A percentile compares a stretch with the other conserved stretches of the same genome.
These are phyloP conservation scores for Pelodiscus sinensis DNA, from an alignment of 2,113 vertebrate genomes.

Conservation along the genomic window DNA sequence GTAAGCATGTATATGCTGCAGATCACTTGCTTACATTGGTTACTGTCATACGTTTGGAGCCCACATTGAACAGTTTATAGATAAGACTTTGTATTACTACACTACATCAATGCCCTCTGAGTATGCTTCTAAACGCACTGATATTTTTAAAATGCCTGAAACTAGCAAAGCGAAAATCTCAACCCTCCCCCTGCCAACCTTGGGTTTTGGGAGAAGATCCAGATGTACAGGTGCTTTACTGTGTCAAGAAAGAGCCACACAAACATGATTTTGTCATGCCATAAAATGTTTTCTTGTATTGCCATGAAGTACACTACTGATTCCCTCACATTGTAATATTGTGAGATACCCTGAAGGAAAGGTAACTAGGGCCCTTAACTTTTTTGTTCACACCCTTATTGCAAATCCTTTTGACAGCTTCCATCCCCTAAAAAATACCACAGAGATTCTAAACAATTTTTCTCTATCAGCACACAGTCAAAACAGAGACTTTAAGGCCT, in stretches of 20 bases:
- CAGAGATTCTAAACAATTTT: slow-evolving; percentile 31
- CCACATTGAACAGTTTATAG: neutral
- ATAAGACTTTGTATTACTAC: neutral
- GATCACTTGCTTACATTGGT: neutral
- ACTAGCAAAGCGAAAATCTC: neutral
- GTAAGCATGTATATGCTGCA: fast-evolving
- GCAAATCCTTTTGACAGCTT: slow-evolving; percentile 31
- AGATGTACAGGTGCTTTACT: slow-evolving; percentile 2
- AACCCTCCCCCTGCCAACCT: neutral
- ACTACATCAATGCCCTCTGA: neutral
- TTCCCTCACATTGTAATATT: slow-evolving; percentile 23
- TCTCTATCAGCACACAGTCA: slow-evolving; percentile 56
- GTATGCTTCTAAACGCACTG: neutral
- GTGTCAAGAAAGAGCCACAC: neutral
- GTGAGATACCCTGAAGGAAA: neutral
- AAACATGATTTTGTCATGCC: neutral
- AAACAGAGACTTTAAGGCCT: slow-evolving; percentile 37
- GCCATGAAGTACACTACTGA: neutral
- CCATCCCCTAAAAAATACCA: slow-evolving; percentile 44
- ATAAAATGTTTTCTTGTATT: neutral
- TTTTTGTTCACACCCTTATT: slow-evolving; percentile 30
- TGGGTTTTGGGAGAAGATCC: neutral
- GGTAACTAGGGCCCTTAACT: neutral
- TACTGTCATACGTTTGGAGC: neutral
- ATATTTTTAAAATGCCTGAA: neutral